Conservation (phyloP, 1,140 invertebrate genomes). For the Galleria mellonella region DNA sequence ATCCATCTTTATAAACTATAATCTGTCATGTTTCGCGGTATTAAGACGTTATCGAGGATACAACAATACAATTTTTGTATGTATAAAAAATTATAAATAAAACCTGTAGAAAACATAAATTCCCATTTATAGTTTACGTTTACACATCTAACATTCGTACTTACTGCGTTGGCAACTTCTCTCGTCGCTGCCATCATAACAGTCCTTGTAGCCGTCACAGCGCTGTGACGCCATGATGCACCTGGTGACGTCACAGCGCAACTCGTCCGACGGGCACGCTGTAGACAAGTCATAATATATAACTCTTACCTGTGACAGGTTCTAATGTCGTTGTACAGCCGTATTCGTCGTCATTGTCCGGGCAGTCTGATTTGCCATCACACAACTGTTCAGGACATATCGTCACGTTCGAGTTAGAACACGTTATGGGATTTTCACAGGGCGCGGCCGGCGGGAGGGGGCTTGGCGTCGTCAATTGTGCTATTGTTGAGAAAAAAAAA, state of each 20-base stretch:
- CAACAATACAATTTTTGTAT: too few relatives aligned
- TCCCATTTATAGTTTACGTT: too few relatives aligned
- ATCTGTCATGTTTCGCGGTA: too few relatives aligned
- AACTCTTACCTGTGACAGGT: not conserved
- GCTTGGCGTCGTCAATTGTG: not conserved
- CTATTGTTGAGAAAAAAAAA: conserved; percentile 20
- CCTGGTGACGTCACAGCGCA: conserved; percentile 36
- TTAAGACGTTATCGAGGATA: too few relatives aligned
- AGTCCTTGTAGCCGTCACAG: conserved; percentile 35
- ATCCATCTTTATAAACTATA: too few relatives aligned
- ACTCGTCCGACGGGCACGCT: conserved; percentile 27
- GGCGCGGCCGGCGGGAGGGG: not conserved
- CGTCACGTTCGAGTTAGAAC: not conserved
- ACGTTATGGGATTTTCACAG: not conserved
- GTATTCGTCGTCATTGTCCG: conserved; percentile 12
- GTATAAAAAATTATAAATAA: too few relatives aligned
- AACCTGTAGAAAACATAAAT: too few relatives aligned
- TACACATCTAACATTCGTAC: conserved; percentile 5
- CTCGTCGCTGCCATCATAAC: conserved; percentile 43
- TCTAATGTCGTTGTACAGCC: not conserved
- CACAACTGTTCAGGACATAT: conserved; percentile 2
- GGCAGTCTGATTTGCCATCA: conserved; percentile 13
- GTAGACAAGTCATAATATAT: conserved; percentile 4
- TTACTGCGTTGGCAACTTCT: conserved; percentile 30
- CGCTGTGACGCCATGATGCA: conserved; percentile 22